Conservation (phyloP, 2,797 vertebrate genomes). For the Dicrostonyx torquatus region DNA sequence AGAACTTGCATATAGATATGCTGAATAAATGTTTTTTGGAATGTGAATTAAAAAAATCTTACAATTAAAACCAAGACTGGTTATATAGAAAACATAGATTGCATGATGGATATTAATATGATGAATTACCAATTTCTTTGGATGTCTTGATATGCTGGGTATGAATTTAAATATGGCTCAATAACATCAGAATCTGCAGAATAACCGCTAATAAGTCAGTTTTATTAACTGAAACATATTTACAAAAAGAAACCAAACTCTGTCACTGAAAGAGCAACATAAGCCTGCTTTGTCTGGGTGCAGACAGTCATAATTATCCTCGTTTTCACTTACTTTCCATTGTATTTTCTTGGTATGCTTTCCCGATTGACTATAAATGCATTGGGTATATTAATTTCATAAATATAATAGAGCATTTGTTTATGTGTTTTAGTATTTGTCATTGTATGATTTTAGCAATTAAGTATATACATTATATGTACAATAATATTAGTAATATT, state of each 20-base stretch:
- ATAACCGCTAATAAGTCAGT: not conserved
- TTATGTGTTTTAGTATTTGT: not conserved
- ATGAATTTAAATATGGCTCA: not conserved
- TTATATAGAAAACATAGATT: not conserved
- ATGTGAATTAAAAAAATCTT: not conserved
- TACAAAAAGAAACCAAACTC: constrained; percentile 11
- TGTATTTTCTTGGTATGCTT: not conserved
- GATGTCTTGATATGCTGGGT: not conserved
- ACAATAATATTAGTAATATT: not conserved
- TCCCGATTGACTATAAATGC: constrained; percentile 38
- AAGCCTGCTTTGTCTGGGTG: not conserved
- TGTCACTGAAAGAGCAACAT: not conserved
- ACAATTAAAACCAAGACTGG: not conserved
- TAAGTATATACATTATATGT: not conserved
- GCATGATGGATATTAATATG: not conserved
- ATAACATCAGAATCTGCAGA: not conserved
- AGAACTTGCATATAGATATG: not conserved
- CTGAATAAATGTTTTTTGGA: not conserved
- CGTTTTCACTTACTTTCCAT: constrained; percentile 47
- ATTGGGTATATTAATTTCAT: constrained; percentile 22
- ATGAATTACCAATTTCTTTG: constrained; percentile 4
- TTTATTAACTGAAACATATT: not conserved
- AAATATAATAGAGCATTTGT: not conserved
- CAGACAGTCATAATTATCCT: constrained; percentile 21
- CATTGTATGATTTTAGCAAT: not conserved